Base-by-base conservation (phyloP, 2,797 vertebrate species). In the Scomberomorus guttatus region DNA sequence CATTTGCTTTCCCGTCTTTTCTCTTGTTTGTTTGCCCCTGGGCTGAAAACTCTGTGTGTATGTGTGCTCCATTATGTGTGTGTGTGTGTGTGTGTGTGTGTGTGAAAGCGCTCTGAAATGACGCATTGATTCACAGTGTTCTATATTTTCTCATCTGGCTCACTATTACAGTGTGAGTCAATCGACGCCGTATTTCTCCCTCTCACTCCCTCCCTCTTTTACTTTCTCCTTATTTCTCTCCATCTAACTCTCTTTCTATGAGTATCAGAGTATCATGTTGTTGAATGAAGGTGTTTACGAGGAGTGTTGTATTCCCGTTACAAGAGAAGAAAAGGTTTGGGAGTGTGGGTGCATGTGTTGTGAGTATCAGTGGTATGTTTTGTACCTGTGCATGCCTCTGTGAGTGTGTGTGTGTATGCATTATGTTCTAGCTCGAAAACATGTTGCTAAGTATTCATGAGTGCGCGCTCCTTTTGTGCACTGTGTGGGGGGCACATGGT, bases 121-220 rank as follows among this genome's bases (percentile, higher is more conserved):
- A 94, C 71, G 85, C 92, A 94, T 95, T 90, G 93, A 95, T 94
- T 94, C 88, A 85, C 82, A 77, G 84, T 84, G 84, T 89, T 92
- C 87, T 88, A 93, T 90, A 90, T 94, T 93, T 93, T 93, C 90
- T 91, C 90, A 90, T 93, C 91, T 92, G 89, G 90, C 90, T 93
- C 88, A 89, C 87, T 90, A 91, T 92, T 91, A 93, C 87, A 92
- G 82, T 82, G 87, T 80, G 70, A 92, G 91, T 93, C 93, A 90
- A 90, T 92, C 62, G 83, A 87, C 83, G 63, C 76, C 59, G 62
- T 84, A 84, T 92, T 81, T 89, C 81, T 90, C 85, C 88, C 73
- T 61, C 78, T 67, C 58, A 25, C 64, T n/a, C 32, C 37, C 72
- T 68, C 74, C 64, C 71, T 51, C 57, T 34, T 51, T 18, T 55